Base-by-base conservation (phyloP, 2,888 invertebrate genomes). In the Sepiola atlantica region DNA sequence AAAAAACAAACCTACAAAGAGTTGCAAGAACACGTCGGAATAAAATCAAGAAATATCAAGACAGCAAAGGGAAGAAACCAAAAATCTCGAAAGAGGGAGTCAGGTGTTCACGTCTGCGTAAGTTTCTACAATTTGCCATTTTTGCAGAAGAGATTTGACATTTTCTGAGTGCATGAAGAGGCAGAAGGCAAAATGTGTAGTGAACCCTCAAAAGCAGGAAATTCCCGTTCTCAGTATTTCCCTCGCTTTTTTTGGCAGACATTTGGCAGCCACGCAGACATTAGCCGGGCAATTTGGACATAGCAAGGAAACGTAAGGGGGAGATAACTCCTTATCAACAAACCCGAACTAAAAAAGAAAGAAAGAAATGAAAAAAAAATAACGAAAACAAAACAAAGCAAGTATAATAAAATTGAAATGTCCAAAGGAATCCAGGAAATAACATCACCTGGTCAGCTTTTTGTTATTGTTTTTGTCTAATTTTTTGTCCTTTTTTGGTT, bases 111-210 rank as follows among this genome's bases (percentile, higher is more conserved):
- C 21, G 18, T 77, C 21, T n/a, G 77, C 77, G 32, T n/a, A 77
- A n/a, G n/a, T 77, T 77, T 14, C 77, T 32, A 32, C n/a, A 77
- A 77, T 77, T 77, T 77, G 77, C 77, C 77, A 77, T 77, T 77
- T 77, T 32, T 77, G n/a, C 77, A 77, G n/a, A 77, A 77, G 77
- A 77, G 77, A 77, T 32, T 77, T 77, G 77, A 77, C 77, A 77
- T 77, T 77, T 77, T 32, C 77, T 77, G n/a, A n/a, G 77, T 77
- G 77, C 77, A 77, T 77, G n/a, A 77, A n/a, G 77, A 77, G 77
- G 32, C 32, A 77, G n/a, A 16, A 77, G 32, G 14, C 77, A 77
- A 77, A 77, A n/a, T 77, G 77, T n/a, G 77, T n/a, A 77, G 32
- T 77, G 77, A 77, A 2, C n/a, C n/a, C 32, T 77, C n/a, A 77